A percentile compares a stretch with the other conserved stretches of the same genome.
These are phyloP conservation scores for Pyrgus malvae DNA, from an alignment of 2,888 invertebrate genomes.

Conservation along the genomic window DNA sequence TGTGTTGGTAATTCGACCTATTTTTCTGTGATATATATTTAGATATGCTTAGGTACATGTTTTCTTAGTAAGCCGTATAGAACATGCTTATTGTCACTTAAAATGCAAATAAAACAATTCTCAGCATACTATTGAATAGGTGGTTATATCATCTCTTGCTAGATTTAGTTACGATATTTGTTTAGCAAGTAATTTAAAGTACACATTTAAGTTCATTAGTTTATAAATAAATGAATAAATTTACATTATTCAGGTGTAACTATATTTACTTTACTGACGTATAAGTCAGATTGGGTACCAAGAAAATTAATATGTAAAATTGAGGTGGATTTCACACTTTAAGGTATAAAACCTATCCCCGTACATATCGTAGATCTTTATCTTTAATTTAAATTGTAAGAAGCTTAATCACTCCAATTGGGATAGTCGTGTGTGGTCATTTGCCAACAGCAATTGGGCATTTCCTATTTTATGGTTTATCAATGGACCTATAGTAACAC, in stretches of 20 bases:
- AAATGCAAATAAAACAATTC: not conserved
- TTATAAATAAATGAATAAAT: not conserved
- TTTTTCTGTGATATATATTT: not conserved
- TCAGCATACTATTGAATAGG: not conserved
- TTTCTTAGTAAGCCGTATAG: not conserved
- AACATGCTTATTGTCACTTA: not conserved
- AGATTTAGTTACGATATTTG: not conserved
- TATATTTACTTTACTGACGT: too few relatives aligned
- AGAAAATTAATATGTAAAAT: too few relatives aligned
- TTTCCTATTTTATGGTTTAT: conserved; percentile 11
- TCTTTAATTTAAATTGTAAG: too few relatives aligned
- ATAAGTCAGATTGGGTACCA: too few relatives aligned
- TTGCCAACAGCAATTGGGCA: conserved; percentile 6
- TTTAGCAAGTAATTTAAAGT: not conserved
- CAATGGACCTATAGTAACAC: conserved; percentile 3
- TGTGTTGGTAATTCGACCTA: too few relatives aligned
- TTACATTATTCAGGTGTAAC: not conserved
- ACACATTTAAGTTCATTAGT: too few relatives aligned
- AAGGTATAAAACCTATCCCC: too few relatives aligned
- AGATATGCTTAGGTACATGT: not conserved
- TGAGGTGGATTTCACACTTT: too few relatives aligned
- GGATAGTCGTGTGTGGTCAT: not conserved
- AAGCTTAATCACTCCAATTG: too few relatives aligned
- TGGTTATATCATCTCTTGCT: not conserved
- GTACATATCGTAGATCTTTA: too few relatives aligned